A percentile compares a stretch with the other conserved stretches of the same genome.
Evolutionary conservation across 2,888 invertebrate genomes (phyloP).

Genomic region (Yponomeuta cagnagella): DNA sequence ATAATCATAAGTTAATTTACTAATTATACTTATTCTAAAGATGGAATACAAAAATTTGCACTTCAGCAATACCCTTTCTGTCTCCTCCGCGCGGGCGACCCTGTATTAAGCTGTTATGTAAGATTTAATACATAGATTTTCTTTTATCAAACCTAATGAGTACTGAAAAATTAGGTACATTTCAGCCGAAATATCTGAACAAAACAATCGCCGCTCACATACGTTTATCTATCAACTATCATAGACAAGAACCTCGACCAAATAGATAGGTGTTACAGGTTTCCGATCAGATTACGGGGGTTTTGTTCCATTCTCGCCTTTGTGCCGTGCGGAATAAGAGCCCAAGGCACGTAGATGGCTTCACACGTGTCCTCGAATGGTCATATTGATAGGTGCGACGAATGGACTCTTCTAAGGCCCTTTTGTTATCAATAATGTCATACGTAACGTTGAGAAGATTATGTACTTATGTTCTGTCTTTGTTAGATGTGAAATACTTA

Average conservation of each 20-base stretch:
- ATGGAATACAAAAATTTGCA: too few species aligned
- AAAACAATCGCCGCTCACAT: neutral
- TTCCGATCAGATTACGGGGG: neutral
- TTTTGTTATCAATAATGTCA: conserved; percentile 2
- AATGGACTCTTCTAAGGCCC: neutral
- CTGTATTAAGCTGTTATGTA: too few species aligned
- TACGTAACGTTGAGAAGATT: neutral
- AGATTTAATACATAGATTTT: too few species aligned
- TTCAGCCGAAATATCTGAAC: neutral
- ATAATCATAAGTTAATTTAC: too few species aligned
- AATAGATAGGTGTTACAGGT: neutral
- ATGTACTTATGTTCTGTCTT: neutral
- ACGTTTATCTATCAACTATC: neutral
- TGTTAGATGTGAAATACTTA: too few species aligned
- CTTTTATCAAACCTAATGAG: too few species aligned
- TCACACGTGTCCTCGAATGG: neutral
- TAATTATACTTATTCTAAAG: too few species aligned
- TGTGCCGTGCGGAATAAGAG: neutral
- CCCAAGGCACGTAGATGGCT: neutral
- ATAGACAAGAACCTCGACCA: neutral
- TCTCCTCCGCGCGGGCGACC: too few species aligned
- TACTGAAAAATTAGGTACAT: too few species aligned
- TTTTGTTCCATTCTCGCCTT: neutral
- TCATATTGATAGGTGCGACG: neutral
- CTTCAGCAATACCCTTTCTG: too few species aligned